Base-by-base conservation (phyloP, 2,113 vertebrate species). In the Microcebus murinus region DNA sequence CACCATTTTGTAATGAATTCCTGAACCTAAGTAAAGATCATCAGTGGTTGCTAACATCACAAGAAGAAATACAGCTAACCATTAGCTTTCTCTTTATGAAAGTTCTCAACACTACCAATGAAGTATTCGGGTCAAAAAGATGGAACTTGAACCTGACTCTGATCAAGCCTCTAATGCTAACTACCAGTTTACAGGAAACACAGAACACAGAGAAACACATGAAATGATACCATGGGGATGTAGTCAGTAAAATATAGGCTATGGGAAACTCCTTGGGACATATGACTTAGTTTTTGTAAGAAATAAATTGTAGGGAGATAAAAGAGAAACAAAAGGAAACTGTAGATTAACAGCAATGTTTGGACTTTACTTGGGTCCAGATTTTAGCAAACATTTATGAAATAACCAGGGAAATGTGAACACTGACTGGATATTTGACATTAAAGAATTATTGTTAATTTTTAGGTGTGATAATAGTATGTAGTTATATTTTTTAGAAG, bases 11-110 rank as follows among this genome's bases (percentile, higher is more conserved):
- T 96, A 95, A 65, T 76, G 61, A 94, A 61, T 97, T 87, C n/a
- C 73, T 94, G 77, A 63, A 71, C 21, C n/a, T 92, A 76, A 65
- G 59, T 59, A 90, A 74, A 97, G 59, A 63, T 95, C 52, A 55
- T 85, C 15, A 85, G 45, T 71, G 59, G 71, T 89, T 81, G 25
- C 84, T 81, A 80, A 67, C 61, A 65, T 80, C 39, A 70, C 21
- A 90, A 48, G 29, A 90, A 74, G 57, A 73, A 11, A 81, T 11
- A 80, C 18, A 94, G 12, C 15, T 31, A 77, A 29, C 67, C 39
- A 25, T 92, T 96, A 81, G 34, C 9, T 95, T 96, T 96, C 63
- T 74, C 31, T 85, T 87, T 83, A 29, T 96, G 80, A 84, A 96
- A 67, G 36, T 79, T 96, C 6, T 63, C 10, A 89, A 5, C 27